Evolutionary conservation across 2,797 vertebrate genomes (phyloP).

Genomic region (Anguilla pacifica): DNA sequence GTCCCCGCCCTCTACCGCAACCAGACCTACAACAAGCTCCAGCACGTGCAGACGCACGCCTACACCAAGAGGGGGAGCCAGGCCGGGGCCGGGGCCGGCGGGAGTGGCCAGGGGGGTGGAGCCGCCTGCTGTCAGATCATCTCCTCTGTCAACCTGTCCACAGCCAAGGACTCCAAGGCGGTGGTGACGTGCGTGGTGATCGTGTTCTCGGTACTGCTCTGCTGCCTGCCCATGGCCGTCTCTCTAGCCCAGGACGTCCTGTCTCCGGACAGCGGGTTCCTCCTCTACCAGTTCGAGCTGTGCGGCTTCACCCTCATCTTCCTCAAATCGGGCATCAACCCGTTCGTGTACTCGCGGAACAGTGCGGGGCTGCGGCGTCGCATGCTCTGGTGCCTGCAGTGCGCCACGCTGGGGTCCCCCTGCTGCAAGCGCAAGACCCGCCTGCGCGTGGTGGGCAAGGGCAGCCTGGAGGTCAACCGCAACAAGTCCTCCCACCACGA

Average conservation of each 20-base stretch:
- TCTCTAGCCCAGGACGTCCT: slow-evolving; percentile 86
- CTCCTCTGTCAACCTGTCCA: slow-evolving; percentile 83
- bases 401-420: slow-evolving; percentile 76
- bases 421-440: slow-evolving; percentile 92
- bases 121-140: slow-evolving; percentile 81
- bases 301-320: slow-evolving; percentile 93
- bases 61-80: slow-evolving; percentile 69
- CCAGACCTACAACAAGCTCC: slow-evolving; percentile 86
- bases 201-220: slow-evolving; percentile 88
- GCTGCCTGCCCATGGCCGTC: slow-evolving; percentile 90
- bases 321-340: slow-evolving; percentile 94
- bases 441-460: slow-evolving; percentile 89
- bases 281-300: slow-evolving; percentile 93
- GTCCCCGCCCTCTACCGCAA: slow-evolving; percentile 85
- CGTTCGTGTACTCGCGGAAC: slow-evolving; percentile 96
- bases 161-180: slow-evolving; percentile 89
- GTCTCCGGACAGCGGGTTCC: slow-evolving; percentile 77
- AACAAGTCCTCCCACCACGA: slow-evolving; percentile 98
- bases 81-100: slow-evolving; percentile 47
- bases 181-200: slow-evolving; percentile 91
- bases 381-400: slow-evolving; percentile 86
- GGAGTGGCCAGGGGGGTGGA: slow-evolving; percentile 64
- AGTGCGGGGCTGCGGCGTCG: slow-evolving; percentile 89
- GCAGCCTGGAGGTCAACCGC: slow-evolving; percentile 90
- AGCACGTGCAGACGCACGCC: slow-evolving; percentile 76